These are phyloP conservation scores for Cryptocheilus praepositus DNA, from an alignment of 2,888 invertebrate genomes.

Conservation along the genomic window DNA sequence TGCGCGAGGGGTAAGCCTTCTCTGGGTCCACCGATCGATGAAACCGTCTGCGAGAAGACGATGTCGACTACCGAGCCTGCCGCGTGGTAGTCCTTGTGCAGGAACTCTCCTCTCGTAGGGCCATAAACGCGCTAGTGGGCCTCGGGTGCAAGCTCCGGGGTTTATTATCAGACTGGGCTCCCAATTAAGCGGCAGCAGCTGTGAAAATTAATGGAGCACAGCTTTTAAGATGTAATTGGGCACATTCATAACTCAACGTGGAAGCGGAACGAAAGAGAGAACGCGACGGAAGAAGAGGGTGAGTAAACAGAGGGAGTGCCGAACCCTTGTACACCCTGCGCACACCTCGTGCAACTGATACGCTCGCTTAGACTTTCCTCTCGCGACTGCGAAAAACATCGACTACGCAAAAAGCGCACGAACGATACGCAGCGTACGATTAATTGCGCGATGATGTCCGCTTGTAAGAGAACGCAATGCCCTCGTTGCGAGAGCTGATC, in stretches of 20 bases:
- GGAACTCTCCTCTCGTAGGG: slow-evolving; percentile 35
- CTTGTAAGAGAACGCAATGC: too few relatives aligned
- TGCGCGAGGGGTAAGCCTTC: not conserved
- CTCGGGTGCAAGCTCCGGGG: slow-evolving; percentile 68
- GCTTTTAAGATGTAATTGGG: slow-evolving; percentile 81
- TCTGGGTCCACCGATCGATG: slow-evolving; percentile 54
- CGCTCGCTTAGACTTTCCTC: slow-evolving; percentile 4
- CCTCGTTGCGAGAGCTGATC: too few relatives aligned
- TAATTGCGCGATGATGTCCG: too few relatives aligned
- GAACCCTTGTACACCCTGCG: slow-evolving; percentile 38
- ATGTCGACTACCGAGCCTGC: not conserved
- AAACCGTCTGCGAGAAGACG: slow-evolving; percentile 55
- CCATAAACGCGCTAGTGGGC: slow-evolving; percentile 69
- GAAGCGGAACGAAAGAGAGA: slow-evolving; percentile 46
- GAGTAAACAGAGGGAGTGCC: slow-evolving; percentile 27
- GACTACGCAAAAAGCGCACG: too few relatives aligned
- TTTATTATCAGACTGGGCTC: slow-evolving; percentile 79
- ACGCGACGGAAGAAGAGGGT: slow-evolving; percentile 39
- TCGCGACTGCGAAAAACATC: too few relatives aligned
- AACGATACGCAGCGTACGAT: too few relatives aligned
- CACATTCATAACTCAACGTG: slow-evolving; percentile 78
- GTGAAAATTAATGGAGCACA: slow-evolving; percentile 81
- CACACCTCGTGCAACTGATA: slow-evolving; percentile 54
- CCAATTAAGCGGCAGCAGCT: slow-evolving; percentile 81
- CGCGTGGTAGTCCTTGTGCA: slow-evolving; percentile 4